Conservation (phyloP, 2,797 vertebrate species). For the Pyrocephalus nanus region DNA sequence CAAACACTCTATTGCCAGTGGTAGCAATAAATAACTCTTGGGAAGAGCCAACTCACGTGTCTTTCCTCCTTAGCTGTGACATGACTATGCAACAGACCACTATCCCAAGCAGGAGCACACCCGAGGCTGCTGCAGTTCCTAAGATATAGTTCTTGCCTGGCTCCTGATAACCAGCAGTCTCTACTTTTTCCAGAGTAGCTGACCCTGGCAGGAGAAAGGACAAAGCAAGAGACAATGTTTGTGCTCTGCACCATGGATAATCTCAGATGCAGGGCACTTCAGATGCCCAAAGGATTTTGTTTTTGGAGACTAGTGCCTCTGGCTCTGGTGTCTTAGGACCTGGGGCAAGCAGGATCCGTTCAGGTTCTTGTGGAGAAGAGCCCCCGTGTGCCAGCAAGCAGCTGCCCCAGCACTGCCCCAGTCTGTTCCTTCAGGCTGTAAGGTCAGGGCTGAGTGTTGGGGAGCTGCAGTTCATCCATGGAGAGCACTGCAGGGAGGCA, state of each 20-base stretch:
- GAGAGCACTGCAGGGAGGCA: no score
- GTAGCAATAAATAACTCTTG: neutral
- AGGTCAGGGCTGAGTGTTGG: no score
- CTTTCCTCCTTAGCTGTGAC: no score
- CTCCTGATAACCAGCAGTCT: neutral
- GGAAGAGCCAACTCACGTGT: neutral
- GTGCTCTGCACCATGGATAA: neutral
- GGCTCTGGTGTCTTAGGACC: neutral
- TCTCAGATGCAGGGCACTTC: neutral
- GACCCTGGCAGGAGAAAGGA: neutral
- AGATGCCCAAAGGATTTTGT: neutral
- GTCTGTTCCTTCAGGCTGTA: neutral
- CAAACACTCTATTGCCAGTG: no score
- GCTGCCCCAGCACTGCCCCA: neutral
- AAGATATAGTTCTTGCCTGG: neutral
- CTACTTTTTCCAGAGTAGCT: accelerated
- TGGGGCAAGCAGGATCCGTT: neutral
- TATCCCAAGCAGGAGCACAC: neutral
- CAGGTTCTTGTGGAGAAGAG: neutral
- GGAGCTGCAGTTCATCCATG: no score
- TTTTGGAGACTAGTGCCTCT: neutral
- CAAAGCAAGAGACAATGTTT: accelerated
- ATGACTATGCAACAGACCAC: neutral
- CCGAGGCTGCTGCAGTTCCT: accelerated
- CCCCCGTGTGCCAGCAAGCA: neutral